Percentiles rank a stretch among this genome's conserved stretches.
Conservation (phyloP, 2,888 invertebrate species). For the Coenonympha arcania region DNA sequence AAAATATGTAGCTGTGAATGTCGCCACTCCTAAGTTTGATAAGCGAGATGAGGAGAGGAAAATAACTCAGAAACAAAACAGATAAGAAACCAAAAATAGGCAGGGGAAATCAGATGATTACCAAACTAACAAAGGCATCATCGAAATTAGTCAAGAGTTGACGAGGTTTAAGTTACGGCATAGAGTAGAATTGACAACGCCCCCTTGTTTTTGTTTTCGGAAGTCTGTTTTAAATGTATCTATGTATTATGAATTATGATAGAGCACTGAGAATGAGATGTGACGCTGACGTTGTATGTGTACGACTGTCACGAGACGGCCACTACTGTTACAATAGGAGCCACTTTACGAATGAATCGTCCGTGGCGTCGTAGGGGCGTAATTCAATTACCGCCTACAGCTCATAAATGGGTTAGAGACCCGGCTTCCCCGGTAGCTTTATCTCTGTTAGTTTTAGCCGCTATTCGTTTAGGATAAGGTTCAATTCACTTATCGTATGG, state of each 20-base stretch:
- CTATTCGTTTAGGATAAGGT: constrained; percentile 12
- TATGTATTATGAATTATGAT: no score
- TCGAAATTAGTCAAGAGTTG: no score
- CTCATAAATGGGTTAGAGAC: constrained; percentile 43
- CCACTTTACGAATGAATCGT: constrained; percentile 29
- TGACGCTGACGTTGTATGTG: constrained; percentile 20
- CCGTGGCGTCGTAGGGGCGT: constrained; percentile 31
- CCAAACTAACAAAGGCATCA: no score
- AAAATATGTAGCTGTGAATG: not conserved
- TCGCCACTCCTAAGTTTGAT: not conserved
- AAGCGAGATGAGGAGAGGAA: constrained; percentile 1
- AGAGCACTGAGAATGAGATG: constrained; percentile 18
- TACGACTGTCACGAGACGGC: no score
- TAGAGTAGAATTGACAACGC: no score
- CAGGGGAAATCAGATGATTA: no score
- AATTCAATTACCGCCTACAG: constrained; percentile 40
- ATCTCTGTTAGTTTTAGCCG: constrained; percentile 1
- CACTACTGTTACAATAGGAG: constrained; percentile 28
- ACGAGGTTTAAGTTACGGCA: no score
- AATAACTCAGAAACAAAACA: no score
- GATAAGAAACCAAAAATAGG: no score
- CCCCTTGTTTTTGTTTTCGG: no score
- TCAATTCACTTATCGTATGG: constrained; percentile 13
- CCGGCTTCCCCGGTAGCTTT: constrained; percentile 31
- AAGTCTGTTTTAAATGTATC: no score